Percentiles rank a stretch among this genome's conserved stretches.
Conservation (phyloP, 2,113 vertebrate species). For the Microcebus ravelobensis region DNA sequence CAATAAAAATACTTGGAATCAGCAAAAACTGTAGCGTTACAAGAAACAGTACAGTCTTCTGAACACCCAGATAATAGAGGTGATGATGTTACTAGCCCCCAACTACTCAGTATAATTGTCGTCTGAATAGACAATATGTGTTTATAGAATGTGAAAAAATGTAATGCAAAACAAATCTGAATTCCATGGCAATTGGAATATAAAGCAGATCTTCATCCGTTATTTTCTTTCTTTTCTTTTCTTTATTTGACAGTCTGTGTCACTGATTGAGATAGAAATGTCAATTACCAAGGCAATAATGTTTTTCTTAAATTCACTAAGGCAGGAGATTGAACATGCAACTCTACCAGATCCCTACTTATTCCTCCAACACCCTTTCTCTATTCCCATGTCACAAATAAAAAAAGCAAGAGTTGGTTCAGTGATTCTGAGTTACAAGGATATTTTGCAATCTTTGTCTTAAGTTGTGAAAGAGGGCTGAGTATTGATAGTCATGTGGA, state of each 20-base stretch:
- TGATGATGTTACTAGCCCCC: constrained; percentile 75
- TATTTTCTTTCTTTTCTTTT: constrained; percentile 24
- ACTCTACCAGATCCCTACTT: background rate
- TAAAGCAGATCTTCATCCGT: constrained; percentile 75
- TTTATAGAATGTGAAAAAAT: constrained; percentile 74
- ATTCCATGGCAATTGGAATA: constrained; percentile 77
- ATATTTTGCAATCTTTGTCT: constrained; percentile 76
- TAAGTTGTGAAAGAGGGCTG: constrained; percentile 70
- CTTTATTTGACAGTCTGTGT: constrained; percentile 78
- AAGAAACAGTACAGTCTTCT: constrained; percentile 78
- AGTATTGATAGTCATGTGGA: constrained; percentile 70
- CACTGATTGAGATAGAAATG: constrained; percentile 83
- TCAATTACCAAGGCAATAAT: constrained; percentile 73
- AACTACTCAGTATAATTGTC: constrained; percentile 72
- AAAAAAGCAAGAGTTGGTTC: constrained; percentile 69
- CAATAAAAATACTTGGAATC: constrained; percentile 71
- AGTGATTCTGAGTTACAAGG: constrained; percentile 75
- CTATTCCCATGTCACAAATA: constrained; percentile 1
- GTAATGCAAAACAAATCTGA: constrained; percentile 77
- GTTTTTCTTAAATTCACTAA: constrained; percentile 75
- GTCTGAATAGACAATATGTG: constrained; percentile 74
- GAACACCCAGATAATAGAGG: constrained; percentile 76
- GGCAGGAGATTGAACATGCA: constrained; percentile 74
- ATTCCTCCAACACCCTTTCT: background rate
- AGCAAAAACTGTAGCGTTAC: constrained; percentile 79